Conservation (phyloP, 2,888 invertebrate species). For the Drosophila trichaetosa region DNA sequence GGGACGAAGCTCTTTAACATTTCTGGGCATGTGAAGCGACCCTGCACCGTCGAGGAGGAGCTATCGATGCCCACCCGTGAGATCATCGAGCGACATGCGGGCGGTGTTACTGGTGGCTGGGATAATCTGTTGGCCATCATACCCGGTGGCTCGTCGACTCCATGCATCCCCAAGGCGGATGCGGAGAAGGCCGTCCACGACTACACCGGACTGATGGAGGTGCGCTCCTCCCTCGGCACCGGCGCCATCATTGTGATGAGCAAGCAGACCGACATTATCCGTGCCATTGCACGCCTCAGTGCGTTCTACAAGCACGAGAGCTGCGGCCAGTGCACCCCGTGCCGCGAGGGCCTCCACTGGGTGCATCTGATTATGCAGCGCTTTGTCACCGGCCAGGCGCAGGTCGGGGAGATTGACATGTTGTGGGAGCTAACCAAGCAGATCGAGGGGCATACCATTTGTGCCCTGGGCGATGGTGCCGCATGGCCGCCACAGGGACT, state of each 20-base stretch:
- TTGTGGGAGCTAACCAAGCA: conserved; percentile 99
- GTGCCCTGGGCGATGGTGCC: conserved; percentile 98
- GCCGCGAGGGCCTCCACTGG: conserved; percentile 97
- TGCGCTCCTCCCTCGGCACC: conserved; percentile 96
- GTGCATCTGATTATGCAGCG: conserved; percentile 93
- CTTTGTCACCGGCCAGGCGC: conserved; percentile 95
- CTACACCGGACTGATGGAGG: conserved; percentile 96
- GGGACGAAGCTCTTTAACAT: conserved; percentile 91
- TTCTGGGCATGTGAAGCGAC: conserved; percentile 94
- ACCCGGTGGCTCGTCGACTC: conserved; percentile 99
- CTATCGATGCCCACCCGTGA: conserved; percentile 98
- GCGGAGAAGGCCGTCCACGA: conserved; percentile 97
- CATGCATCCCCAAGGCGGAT: conserved; percentile 95
- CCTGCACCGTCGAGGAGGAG: conserved; percentile 99
- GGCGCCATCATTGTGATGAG: conserved; percentile 99
- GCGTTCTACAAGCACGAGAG: conserved; percentile 99
- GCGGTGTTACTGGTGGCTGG: conserved; percentile 98
- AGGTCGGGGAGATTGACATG: conserved; percentile 98
- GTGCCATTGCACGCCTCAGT: conserved; percentile 96
- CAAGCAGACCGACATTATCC: conserved; percentile 96
- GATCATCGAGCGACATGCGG: conserved; percentile 97
- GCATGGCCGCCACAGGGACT: conserved; percentile 99
- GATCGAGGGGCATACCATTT: conserved; percentile 99
- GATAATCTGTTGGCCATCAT: conserved; percentile 98
- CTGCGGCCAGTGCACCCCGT: conserved; percentile 99